Evolutionary conservation across 2,888 invertebrate species (phyloP).

Genomic region (Amitus sp.): DNA sequence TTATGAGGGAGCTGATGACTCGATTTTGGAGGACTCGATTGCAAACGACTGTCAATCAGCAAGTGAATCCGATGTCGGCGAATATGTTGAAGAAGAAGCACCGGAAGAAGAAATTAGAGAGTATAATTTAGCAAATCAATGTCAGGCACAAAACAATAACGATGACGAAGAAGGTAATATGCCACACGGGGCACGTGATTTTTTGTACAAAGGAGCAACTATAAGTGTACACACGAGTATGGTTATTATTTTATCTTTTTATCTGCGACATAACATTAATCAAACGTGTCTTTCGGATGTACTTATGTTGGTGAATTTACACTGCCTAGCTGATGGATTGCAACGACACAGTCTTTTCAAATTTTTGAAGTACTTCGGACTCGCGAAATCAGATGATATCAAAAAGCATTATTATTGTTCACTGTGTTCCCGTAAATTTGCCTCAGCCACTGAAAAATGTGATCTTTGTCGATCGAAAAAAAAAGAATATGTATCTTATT

Average conservation of each 20-base stretch:
- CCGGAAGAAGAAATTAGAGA: no score
- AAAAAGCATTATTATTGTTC: neutral
- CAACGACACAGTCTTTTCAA: neutral
- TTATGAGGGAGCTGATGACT: no score
- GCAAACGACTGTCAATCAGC: no score
- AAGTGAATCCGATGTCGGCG: no score
- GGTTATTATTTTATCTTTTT: neutral
- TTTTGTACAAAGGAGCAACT: neutral
- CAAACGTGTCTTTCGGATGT: neutral
- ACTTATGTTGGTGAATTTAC: neutral
- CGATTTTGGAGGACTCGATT: no score
- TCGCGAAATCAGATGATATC: neutral
- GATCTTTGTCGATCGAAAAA: neutral
- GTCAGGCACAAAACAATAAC: neutral
- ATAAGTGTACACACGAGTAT: neutral
- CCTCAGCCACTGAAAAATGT: neutral
- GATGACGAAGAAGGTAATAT: neutral
- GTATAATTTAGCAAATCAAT: no score
- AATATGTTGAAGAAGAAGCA: no score
- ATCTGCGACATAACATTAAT: neutral
- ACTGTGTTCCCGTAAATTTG: neutral
- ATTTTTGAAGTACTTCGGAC: neutral
- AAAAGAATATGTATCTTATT: neutral
- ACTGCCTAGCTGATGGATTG: neutral
- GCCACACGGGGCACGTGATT: neutral